These are phyloP conservation scores for Flexamia atlantica DNA, from an alignment of 2,888 invertebrate genomes.

Conservation along the genomic window DNA sequence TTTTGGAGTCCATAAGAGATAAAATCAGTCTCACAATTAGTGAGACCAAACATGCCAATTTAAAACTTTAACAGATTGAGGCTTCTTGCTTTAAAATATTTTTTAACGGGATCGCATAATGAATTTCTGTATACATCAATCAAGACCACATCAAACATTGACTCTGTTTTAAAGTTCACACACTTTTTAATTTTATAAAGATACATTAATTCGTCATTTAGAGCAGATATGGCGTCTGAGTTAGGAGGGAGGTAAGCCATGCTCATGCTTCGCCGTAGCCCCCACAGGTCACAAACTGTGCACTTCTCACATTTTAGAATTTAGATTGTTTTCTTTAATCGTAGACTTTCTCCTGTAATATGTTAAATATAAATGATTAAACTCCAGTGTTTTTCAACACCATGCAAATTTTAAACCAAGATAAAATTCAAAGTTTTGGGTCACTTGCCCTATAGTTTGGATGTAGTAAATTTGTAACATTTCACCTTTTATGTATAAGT, in stretches of 20 bases:
- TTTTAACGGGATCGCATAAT: too few relatives aligned
- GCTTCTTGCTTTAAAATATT: too few relatives aligned
- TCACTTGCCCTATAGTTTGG: neutral
- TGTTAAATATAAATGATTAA: constrained; percentile 18
- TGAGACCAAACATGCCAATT: too few relatives aligned
- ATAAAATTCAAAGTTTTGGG: constrained; percentile 61
- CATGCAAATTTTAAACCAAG: constrained; percentile 59
- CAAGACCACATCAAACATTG: too few relatives aligned
- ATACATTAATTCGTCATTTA: neutral
- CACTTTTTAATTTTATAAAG: neutral
- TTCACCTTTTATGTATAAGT: too few relatives aligned
- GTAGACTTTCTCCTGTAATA: constrained; percentile 27
- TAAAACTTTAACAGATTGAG: too few relatives aligned
- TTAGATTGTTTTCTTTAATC: constrained; percentile 20
- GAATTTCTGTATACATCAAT: too few relatives aligned
- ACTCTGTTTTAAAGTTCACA: neutral
- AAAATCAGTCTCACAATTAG: too few relatives aligned
- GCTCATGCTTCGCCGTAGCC: constrained; percentile 9
- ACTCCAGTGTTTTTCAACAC: constrained; percentile 58
- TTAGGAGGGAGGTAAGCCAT: constrained; percentile 30
- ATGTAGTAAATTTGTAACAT: neutral
- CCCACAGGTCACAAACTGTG: constrained; percentile 47
- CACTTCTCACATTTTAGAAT: constrained; percentile 35
- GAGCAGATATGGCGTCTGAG: neutral
- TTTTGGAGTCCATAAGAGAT: too few relatives aligned